Evolutionary conservation across 37 sponge, comb jelly and placozoan species (phyloP).

Genomic region (Oopsacas minuta): DNA sequence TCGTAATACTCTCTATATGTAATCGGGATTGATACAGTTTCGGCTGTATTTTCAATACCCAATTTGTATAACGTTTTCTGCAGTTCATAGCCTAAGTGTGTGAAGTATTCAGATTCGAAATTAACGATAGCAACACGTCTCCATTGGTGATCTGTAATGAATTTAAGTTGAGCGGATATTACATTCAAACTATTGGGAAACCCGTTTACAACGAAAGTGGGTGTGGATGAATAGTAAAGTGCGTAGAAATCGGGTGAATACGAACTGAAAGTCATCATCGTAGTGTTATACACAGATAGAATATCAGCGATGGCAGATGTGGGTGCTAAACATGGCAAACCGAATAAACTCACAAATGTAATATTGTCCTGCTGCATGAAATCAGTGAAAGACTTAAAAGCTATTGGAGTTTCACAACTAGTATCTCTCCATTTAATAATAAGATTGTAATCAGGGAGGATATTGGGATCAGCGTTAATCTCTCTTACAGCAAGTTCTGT

Average conservation of each 20-base stretch:
- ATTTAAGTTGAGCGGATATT: not conserved
- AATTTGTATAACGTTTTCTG: not conserved
- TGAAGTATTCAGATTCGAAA: not conserved
- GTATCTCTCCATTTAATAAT: slow-evolving; percentile 1
- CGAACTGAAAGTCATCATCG: not conserved
- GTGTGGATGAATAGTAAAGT: not conserved
- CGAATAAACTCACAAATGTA: not conserved
- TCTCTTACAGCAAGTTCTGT: not conserved
- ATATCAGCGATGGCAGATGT: not conserved
- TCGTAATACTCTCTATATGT: not conserved
- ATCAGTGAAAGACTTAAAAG: not conserved
- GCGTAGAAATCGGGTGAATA: not conserved
- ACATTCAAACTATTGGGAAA: not conserved
- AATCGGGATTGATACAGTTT: not conserved
- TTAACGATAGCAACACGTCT: not conserved
- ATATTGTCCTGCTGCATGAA: not conserved
- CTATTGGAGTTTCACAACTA: not conserved
- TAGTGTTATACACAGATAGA: not conserved
- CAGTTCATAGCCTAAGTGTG: not conserved
- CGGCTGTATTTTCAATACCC: not conserved
- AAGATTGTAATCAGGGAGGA: not conserved
- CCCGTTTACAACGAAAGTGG: not conserved
- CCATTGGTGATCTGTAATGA: not conserved
- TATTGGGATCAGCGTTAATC: not conserved
- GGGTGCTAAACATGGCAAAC: not conserved